Percentiles rank a stretch among this genome's conserved stretches.
Conservation (phyloP, 2,113 vertebrate species). For the Dicentrarchus labrax region DNA sequence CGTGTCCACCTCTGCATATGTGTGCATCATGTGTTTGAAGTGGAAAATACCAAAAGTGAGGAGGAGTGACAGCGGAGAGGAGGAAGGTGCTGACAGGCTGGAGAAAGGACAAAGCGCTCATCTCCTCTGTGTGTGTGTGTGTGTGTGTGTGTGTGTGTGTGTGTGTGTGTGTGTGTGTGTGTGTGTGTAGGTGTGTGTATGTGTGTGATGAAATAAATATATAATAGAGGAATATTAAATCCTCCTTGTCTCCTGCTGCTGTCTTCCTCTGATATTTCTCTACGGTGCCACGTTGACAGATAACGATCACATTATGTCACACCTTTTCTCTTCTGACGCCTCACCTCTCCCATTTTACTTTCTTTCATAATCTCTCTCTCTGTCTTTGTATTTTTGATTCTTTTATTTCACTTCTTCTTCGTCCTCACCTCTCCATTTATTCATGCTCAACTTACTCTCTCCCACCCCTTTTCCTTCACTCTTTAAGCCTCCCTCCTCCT, state of each 20-base stretch:
- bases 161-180: constrained; percentile 3
- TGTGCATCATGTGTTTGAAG: constrained; percentile 28
- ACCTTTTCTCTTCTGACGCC: constrained; percentile 17
- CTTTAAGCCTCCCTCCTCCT: neutral
- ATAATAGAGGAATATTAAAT: constrained; percentile 57
- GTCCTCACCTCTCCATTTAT: neutral
- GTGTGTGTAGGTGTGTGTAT: neutral
- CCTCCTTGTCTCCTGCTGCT: constrained; percentile 39
- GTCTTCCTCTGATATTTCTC: constrained; percentile 55
- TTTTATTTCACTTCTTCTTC: constrained; percentile 5
- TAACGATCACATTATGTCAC: constrained; percentile 55
- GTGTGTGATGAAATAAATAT: constrained; percentile 44
- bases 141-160: neutral
- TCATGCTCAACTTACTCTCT: neutral
- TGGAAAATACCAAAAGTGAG: constrained; percentile 25
- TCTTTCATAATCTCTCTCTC: constrained; percentile 29
- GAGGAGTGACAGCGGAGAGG: constrained; percentile 37
- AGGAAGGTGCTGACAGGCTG: constrained; percentile 22
- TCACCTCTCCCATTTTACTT: constrained; percentile 18
- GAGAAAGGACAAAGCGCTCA: constrained; percentile 29
- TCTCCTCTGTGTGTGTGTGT: constrained; percentile 9
- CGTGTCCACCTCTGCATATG: neutral
- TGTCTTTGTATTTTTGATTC: neutral
- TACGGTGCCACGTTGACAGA: constrained; percentile 25
- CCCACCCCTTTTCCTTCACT: neutral